Base-by-base conservation (phyloP, 2,888 invertebrate genomes). In the Reticulitermes lucifugus region DNA sequence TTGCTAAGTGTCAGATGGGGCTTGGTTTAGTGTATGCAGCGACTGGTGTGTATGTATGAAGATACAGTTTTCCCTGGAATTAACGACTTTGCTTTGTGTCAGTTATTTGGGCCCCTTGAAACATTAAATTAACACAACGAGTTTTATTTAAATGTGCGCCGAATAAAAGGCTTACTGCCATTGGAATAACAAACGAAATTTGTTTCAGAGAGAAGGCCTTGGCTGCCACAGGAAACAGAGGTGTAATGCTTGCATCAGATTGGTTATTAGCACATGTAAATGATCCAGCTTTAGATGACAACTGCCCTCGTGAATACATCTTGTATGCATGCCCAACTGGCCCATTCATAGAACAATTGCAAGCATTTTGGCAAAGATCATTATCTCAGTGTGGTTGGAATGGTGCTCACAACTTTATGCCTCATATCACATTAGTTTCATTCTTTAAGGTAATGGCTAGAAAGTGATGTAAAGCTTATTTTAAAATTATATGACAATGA, bases 241-340 rank as follows among this genome's bases (percentile, higher is more conserved):
- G 97, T 87, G 96, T 97, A 46, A 97, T 97, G 90, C 92, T 97
- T 86, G 98, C 98, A 14, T 96, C 97, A 0, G 97, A 98, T 90
- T 98, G 98, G 98, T 91, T 98, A 21, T 90, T 98, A 86, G 96
- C 97, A 12, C 98, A 98, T 89, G 96, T 97, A 0, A 96, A 96
- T 89, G 98, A 98, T 91, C 93, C 95, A 0, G 93, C 94, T 35
- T 91, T 98, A 81, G 97, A 98, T 90, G 94, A 94, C 83, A 94
- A 94, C 80, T 93, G 93, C 60, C 95, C 96, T 0, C 92, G 98
- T 87, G 97, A 98, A 90, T 98, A 97, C 89, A 95, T 97, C 85
- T 92, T 98, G 75, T 98, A 98, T 90, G 95, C 96, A 2, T 97
- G 96, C 89, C 98, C 98, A 2, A 95, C 95, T 0, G 96, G 96